Evolutionary conservation across 2,888 invertebrate species (phyloP).

Genomic region (Drosophila austrosaltans): DNA sequence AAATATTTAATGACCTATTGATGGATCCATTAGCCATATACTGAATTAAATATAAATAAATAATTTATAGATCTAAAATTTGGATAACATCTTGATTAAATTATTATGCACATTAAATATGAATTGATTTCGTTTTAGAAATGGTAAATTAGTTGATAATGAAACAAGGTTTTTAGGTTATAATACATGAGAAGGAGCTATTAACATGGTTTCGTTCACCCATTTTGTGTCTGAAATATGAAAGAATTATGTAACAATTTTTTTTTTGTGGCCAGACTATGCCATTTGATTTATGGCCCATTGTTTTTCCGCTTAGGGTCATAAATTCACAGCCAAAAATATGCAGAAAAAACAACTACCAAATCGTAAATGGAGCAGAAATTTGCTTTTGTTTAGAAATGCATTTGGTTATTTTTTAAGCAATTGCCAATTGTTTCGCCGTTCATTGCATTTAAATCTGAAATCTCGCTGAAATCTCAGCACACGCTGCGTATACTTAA

Average conservation of each 20-base stretch:
- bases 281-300: slow-evolving; percentile 62
- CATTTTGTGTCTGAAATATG: neutral
- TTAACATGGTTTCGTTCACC: too few relatives aligned
- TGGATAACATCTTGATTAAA: too few relatives aligned
- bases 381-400: neutral
- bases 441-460: slow-evolving; percentile 5
- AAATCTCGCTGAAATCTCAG: slow-evolving; percentile 7
- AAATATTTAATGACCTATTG: too few relatives aligned
- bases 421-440: slow-evolving; percentile 1
- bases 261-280: slow-evolving; percentile 43
- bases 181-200: too few relatives aligned
- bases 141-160: too few relatives aligned
- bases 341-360: slow-evolving; percentile 31
- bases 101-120: too few relatives aligned
- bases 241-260: slow-evolving; percentile 13
- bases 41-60: too few relatives aligned
- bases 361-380: slow-evolving; percentile 27
- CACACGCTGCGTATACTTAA: slow-evolving; percentile 58
- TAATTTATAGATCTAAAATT: too few relatives aligned
- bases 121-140: too few relatives aligned
- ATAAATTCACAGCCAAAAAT: slow-evolving; percentile 57
- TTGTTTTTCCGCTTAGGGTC: slow-evolving; percentile 57
- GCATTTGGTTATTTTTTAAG: slow-evolving; percentile 28
- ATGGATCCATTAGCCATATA: too few relatives aligned
- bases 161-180: too few relatives aligned